Percentiles rank a stretch among this genome's conserved stretches.
Evolutionary conservation across 1,140 invertebrate species (phyloP).

Genomic region (Drosophila ambigua): DNA sequence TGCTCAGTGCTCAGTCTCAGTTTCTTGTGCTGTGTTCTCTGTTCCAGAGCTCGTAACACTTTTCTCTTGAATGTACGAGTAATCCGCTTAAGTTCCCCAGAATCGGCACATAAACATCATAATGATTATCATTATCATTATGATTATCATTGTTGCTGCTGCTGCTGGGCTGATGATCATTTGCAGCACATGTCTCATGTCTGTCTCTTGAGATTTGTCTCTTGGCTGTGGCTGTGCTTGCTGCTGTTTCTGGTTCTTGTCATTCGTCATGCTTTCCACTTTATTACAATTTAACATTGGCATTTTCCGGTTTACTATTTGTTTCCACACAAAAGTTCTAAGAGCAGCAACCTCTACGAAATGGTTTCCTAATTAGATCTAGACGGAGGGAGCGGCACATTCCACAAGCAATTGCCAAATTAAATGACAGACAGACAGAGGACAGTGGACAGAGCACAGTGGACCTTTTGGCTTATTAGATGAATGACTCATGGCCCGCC

Average conservation of each 20-base stretch:
- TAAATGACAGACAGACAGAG: conserved; percentile 17
- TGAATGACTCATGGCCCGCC: conserved; percentile 31
- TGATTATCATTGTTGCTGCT: conserved; percentile 18
- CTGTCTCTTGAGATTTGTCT: conserved; percentile 11
- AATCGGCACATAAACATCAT: conserved; percentile 74
- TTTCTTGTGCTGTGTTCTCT: conserved; percentile 20
- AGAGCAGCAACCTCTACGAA: conserved; percentile 31
- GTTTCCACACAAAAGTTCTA: conserved; percentile 40
- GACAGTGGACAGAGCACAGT: not conserved
- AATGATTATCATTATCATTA: conserved; percentile 48
- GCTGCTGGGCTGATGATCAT: conserved; percentile 17
- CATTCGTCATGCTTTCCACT: conserved; percentile 75
- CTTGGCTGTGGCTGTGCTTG: conserved; percentile 21
- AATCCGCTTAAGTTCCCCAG: conserved; percentile 76
- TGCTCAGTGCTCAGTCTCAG: conserved; percentile 6
- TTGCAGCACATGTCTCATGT: not conserved
- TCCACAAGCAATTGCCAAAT: conserved; percentile 45
- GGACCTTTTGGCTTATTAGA: conserved; percentile 38
- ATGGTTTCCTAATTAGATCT: conserved; percentile 73
- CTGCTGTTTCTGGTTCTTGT: conserved; percentile 38
- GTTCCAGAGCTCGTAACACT: conserved; percentile 70
- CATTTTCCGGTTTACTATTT: conserved; percentile 47
- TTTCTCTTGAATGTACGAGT: conserved; percentile 51
- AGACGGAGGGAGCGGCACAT: conserved; percentile 14
- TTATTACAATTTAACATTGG: conserved; percentile 50